Conservation (phyloP, 2,113 vertebrate species). For the Corythoichthys intestinalis region DNA sequence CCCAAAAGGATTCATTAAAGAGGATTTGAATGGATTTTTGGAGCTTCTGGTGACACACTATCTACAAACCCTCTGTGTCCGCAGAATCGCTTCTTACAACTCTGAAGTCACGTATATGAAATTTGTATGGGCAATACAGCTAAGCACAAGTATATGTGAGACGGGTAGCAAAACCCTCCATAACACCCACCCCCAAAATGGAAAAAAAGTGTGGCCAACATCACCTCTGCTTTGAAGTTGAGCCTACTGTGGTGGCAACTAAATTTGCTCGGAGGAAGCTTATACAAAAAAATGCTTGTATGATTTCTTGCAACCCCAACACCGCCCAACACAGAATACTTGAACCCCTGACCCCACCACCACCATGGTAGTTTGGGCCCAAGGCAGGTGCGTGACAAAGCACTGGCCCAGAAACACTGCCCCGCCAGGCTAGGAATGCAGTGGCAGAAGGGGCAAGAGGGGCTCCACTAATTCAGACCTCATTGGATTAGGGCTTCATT, state of each 20-base stretch:
- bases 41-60: neutral
- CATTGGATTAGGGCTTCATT: constrained; percentile 58
- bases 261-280: constrained; percentile 41
- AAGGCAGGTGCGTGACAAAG: constrained; percentile 56
- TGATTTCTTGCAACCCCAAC: constrained; percentile 40
- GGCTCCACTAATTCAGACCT: constrained; percentile 54
- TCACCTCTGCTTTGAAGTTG: constrained; percentile 28
- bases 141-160: constrained; percentile 47
- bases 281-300: constrained; percentile 45
- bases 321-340: constrained; percentile 56
- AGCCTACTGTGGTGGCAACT: constrained; percentile 25
- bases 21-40: constrained; percentile 7
- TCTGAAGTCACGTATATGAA: constrained; percentile 18
- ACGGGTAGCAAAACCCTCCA: constrained; percentile 46
- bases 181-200: constrained; percentile 26
- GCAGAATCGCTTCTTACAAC: neutral
- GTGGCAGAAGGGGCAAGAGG: constrained; percentile 48
- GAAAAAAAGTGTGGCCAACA: constrained; percentile 11
- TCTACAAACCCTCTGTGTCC: neutral
- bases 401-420: constrained; percentile 61
- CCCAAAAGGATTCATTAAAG: constrained; percentile 12
- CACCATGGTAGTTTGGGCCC: constrained; percentile 41
- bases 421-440: constrained; percentile 67
- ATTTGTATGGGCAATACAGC: constrained; percentile 26
- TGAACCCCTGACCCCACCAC: constrained; percentile 61